These are phyloP conservation scores for Erebia palarica DNA, from an alignment of 2,888 invertebrate species.

Conservation along the genomic window DNA sequence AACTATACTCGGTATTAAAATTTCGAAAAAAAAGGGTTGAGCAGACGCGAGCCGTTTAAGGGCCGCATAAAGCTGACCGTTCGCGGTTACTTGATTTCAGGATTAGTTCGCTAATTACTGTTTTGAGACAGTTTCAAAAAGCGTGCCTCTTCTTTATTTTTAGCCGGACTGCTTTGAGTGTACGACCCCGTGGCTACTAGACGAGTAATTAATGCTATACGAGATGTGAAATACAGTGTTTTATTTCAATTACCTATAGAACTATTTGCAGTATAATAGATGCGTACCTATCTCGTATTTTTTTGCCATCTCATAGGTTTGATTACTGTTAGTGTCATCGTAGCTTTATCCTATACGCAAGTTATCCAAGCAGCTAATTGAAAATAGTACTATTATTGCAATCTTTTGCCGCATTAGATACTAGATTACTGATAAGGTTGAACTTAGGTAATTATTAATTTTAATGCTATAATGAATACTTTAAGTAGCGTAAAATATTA, in stretches of 20 bases:
- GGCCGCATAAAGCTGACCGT: constrained; percentile 68
- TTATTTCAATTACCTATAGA: constrained; percentile 18
- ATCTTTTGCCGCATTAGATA: too few species aligned
- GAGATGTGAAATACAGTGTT: constrained; percentile 8
- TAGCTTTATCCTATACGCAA: background rate
- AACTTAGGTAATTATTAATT: too few species aligned
- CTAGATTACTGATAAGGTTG: too few species aligned
- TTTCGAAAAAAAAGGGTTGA: constrained; percentile 69
- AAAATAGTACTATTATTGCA: too few species aligned
- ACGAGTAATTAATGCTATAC: constrained; percentile 27
- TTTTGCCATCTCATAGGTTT: background rate
- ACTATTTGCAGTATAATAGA: background rate
- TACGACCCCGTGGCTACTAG: constrained; percentile 20
- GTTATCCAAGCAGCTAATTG: too few species aligned
- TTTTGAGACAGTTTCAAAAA: constrained; percentile 70
- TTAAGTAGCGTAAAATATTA: too few species aligned
- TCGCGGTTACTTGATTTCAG: constrained; percentile 72
- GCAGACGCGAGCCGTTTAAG: constrained; percentile 70
- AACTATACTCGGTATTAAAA: constrained; percentile 78
- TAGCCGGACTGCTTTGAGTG: constrained; percentile 33
- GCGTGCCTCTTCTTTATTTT: constrained; percentile 45
- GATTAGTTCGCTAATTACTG: constrained; percentile 74
- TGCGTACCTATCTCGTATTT: background rate
- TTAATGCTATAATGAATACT: too few species aligned
- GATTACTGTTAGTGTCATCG: background rate